Conservation (phyloP, 2,797 vertebrate genomes). For the Sternarchorhynchus goeldii region DNA sequence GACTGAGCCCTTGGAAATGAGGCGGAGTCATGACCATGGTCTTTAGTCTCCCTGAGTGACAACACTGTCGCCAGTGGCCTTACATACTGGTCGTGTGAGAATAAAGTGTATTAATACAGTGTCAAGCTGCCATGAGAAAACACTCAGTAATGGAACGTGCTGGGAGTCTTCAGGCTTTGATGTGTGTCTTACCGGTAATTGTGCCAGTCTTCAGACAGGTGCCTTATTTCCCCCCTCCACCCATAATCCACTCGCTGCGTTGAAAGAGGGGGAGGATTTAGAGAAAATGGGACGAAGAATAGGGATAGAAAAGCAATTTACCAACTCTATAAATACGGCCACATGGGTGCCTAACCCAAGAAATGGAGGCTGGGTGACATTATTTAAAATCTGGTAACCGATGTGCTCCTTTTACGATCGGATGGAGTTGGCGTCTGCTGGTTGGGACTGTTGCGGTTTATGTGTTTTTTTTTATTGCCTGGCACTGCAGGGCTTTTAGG, state of each 20-base stretch:
- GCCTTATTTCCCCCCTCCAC: conserved; percentile 34
- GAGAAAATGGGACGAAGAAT: conserved; percentile 63
- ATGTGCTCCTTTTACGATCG: conserved; percentile 74
- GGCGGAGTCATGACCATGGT: conserved; percentile 33
- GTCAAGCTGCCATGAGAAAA: conserved; percentile 53
- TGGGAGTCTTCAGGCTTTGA: conserved; percentile 57
- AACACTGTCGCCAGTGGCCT: conserved; percentile 49
- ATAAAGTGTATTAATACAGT: conserved; percentile 60
- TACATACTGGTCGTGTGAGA: conserved; percentile 53
- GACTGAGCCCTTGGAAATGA: conserved; percentile 13
- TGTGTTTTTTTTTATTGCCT: conserved; percentile 71
- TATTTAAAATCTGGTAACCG: conserved; percentile 77
- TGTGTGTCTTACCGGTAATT: conserved; percentile 55
- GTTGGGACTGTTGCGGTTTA: conserved; percentile 65
- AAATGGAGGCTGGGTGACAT: conserved; percentile 65
- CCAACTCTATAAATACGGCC: conserved; percentile 73
- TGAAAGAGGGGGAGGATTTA: conserved; percentile 57
- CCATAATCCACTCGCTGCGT: conserved; percentile 59
- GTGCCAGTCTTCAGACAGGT: conserved; percentile 62
- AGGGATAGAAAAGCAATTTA: conserved; percentile 75
- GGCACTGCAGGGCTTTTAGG: conserved; percentile 57
- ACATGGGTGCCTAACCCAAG: conserved; percentile 61
- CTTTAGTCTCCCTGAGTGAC: conserved; percentile 50
- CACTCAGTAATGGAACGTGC: conserved; percentile 22
- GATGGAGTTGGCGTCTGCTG: conserved; percentile 67